Conservation (phyloP, 2,888 invertebrate genomes). For the Eilema griseolum region DNA sequence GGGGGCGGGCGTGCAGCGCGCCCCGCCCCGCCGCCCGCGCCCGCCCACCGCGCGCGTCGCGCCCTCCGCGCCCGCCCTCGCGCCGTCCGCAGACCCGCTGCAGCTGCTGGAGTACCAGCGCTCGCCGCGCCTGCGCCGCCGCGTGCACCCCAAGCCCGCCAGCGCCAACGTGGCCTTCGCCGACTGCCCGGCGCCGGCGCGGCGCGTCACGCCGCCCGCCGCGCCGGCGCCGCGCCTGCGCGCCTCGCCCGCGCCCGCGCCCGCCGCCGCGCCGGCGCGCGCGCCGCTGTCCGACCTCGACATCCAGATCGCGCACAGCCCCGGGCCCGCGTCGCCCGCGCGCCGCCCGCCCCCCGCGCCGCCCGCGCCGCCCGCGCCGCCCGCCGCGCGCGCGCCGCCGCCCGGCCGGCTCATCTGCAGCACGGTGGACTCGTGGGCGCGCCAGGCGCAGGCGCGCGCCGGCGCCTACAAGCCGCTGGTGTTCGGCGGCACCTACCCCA, state of each 20-base stretch:
- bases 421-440: constrained; percentile 89
- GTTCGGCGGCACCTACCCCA: constrained; percentile 95
- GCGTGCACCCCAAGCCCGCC: constrained; percentile 42
- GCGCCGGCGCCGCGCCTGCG: constrained; percentile 25
- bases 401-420: constrained; percentile 84
- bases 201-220: constrained; percentile 38
- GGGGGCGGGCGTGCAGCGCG: constrained; percentile 49
- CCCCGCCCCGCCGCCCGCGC: constrained; percentile 36
- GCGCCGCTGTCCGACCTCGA: constrained; percentile 60
- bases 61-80: constrained; percentile 4
- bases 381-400: constrained; percentile 53
- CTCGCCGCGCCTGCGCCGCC: constrained; percentile 51
- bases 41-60: constrained; percentile 23
- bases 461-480: constrained; percentile 88
- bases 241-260: constrained; percentile 42
- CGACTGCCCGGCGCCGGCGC: constrained; percentile 40
- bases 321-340: constrained; percentile 44
- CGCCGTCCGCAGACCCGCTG: constrained; percentile 17
- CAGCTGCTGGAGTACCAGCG: constrained; percentile 38
- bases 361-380: constrained; percentile 63
- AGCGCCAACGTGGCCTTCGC: constrained; percentile 32
- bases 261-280: constrained; percentile 30
- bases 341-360: constrained; percentile 53
- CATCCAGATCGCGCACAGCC: constrained; percentile 54
- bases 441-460: constrained; percentile 55